Conservation (phyloP, 1,140 invertebrate genomes). For the Alviniconcha marisindica region DNA sequence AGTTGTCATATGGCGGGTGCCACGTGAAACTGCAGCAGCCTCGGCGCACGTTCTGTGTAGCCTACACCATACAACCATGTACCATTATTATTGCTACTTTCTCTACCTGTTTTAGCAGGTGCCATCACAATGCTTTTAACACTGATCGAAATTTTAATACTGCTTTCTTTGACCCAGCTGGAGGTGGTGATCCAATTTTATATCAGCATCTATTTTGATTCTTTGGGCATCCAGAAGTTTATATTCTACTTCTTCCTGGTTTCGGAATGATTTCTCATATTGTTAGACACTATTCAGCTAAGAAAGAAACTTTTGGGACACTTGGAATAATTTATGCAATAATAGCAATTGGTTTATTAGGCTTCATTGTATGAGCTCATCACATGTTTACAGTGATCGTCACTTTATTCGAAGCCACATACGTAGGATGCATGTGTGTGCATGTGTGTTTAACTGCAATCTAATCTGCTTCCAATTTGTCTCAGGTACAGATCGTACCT, state of each 20-base stretch:
- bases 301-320: conserved; percentile 55
- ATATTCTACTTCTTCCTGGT: conserved; percentile 82
- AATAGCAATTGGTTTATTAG: conserved; percentile 71
- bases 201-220: conserved; percentile 89
- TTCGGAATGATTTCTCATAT: conserved; percentile 70
- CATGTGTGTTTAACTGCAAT: too few species aligned
- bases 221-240: conserved; percentile 87
- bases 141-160: conserved; percentile 85
- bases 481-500: too few species aligned
- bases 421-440: too few species aligned
- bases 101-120: conserved; percentile 84
- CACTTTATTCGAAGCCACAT: too few species aligned
- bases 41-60: too few species aligned
- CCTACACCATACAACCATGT: too few species aligned
- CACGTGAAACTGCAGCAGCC: too few species aligned
- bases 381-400: conserved; percentile 80
- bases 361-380: conserved; percentile 74
- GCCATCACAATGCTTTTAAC: conserved; percentile 85
- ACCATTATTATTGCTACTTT: conserved; percentile 82
- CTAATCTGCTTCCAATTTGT: too few species aligned
- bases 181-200: conserved; percentile 83
- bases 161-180: conserved; percentile 82
- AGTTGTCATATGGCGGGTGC: too few species aligned
- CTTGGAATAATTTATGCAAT: conserved; percentile 74
- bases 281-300: conserved; percentile 42